phyloP scores from a whole-genome alignment of 2,797 vertebrate genomes.

The Pachyuromys duprasi region DNA sequence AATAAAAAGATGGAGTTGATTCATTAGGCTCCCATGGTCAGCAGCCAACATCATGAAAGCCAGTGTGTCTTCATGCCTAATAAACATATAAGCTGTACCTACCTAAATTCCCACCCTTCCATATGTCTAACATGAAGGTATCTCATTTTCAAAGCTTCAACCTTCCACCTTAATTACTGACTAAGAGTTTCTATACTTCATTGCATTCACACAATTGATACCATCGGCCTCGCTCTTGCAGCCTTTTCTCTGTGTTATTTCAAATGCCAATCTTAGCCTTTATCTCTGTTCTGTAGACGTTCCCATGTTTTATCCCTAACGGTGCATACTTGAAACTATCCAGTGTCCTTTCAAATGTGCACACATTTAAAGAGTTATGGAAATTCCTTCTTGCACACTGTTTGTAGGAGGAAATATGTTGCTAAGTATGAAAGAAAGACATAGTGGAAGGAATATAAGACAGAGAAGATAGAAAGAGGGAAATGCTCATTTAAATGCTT shows the following conservation, averaged over 20 bases:
- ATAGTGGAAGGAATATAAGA: neutral
- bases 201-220: neutral
- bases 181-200: neutral
- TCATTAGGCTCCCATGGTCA: neutral
- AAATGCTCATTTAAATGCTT: neutral
- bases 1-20: neutral
- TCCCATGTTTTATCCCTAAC: neutral
- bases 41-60: neutral
- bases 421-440: neutral
- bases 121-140: neutral
- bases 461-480: neutral
- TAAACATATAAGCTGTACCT: neutral
- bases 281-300: neutral
- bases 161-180: neutral
- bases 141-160: neutral
- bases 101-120: neutral
- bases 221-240: neutral
- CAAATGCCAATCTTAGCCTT: neutral
- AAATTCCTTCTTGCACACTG: neutral
- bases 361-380: neutral
- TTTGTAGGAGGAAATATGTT: neutral
- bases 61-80: neutral
- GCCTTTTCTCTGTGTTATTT: neutral
- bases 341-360: neutral
- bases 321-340: neutral